phyloP scores from a whole-genome alignment of 2,797 vertebrate genomes.

The Hippopotamyrus pictus region DNA sequence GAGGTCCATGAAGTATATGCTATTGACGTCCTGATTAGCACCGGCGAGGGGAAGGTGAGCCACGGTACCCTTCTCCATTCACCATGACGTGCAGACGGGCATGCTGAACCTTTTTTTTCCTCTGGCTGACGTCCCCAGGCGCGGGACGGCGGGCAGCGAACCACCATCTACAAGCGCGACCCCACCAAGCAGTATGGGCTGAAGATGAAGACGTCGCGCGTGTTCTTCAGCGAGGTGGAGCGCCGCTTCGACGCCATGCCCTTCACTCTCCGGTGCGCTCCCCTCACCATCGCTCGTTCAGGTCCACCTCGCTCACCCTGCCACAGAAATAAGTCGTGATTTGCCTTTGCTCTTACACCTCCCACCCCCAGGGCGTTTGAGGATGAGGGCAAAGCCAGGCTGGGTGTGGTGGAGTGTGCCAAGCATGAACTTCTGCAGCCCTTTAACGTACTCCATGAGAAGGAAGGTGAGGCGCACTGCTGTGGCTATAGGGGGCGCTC shows the following conservation, averaged over 20 bases:
- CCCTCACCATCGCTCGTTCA: neutral
- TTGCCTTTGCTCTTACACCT: neutral
- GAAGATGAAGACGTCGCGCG: conserved; percentile 97
- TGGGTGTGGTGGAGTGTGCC: conserved; percentile 93
- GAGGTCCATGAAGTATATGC: conserved; percentile 97
- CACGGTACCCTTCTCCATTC: neutral
- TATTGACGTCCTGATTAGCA: conserved; percentile 91
- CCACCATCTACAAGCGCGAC: conserved; percentile 95
- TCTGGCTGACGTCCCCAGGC: conserved; percentile 74
- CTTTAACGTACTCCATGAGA: conserved; percentile 92
- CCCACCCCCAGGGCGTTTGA: conserved; percentile 75
- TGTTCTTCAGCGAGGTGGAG: conserved; percentile 95
- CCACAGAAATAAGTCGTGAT: neutral
- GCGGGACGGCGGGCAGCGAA: conserved; percentile 88
- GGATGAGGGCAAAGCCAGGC: conserved; percentile 89
- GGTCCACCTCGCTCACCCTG: neutral
- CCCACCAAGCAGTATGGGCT: conserved; percentile 92
- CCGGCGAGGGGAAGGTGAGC: conserved; percentile 93
- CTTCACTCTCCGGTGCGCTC: conserved; percentile 83
- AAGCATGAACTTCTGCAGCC: conserved; percentile 94
- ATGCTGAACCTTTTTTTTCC: neutral
- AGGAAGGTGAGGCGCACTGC: conserved; percentile 73
- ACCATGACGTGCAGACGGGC: neutral
- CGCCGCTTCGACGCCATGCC: conserved; percentile 93
- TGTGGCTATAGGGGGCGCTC: neutral